These are phyloP conservation scores for Tragelaphus scriptus DNA, from an alignment of 2,113 vertebrate species.

Conservation along the genomic window DNA sequence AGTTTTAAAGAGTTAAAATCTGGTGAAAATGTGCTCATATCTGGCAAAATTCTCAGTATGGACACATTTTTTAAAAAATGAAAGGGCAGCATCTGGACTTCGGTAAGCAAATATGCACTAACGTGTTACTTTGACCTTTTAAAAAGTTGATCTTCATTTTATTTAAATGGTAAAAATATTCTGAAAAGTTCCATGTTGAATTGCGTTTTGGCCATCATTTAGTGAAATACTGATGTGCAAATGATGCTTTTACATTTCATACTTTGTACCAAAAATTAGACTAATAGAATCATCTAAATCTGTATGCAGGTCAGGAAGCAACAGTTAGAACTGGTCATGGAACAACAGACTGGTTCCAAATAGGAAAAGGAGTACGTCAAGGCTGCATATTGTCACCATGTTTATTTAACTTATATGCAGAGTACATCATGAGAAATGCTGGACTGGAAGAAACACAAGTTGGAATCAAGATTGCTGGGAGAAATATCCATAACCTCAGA, in stretches of 20 bases:
- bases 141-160: constrained; percentile 53
- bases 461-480: no score
- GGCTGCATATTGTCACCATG: no score
- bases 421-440: no score
- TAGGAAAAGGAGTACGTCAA: no score
- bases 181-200: neutral
- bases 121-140: constrained; percentile 43
- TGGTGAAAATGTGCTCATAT: constrained; percentile 18
- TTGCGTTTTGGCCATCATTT: neutral
- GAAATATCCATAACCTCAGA: no score
- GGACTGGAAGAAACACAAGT: no score
- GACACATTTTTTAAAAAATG: neutral
- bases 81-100: constrained; percentile 29
- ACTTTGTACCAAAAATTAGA: neutral
- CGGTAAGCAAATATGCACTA: constrained; percentile 28
- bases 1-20: constrained; percentile 21
- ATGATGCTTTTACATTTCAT: neutral
- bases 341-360: no score
- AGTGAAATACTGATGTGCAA: neutral
- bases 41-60: constrained; percentile 1
- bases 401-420: no score
- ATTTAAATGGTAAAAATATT: constrained; percentile 40
- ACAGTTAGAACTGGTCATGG: no score
- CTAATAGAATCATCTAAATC: neutral
- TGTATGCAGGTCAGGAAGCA: no score